A percentile compares a stretch with the other conserved stretches of the same genome.
Evolutionary conservation across 1,140 invertebrate genomes (phyloP).

Genomic region (Aphelenchoides avenae): DNA sequence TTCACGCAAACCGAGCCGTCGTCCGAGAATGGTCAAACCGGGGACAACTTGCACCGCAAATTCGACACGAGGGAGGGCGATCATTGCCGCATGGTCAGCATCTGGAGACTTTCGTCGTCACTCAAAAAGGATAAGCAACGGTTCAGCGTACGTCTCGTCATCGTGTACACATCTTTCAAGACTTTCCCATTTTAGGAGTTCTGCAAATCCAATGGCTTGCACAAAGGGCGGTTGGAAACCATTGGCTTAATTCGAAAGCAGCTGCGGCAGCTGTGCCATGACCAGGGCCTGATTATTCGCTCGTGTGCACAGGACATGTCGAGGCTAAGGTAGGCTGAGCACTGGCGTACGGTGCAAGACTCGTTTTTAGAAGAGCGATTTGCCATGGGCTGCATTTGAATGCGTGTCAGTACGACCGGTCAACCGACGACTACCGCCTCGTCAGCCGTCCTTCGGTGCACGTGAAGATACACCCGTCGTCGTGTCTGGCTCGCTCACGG

Average conservation of each 20-base stretch:
- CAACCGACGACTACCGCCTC: conserved; percentile 75
- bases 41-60: conserved; percentile 64
- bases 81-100: conserved; percentile 83
- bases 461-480: conserved; percentile 78
- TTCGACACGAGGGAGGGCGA: conserved; percentile 83
- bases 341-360: conserved; percentile 54
- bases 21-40: neutral
- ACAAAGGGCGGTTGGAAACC: conserved; percentile 77
- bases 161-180: conserved; percentile 20
- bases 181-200: conserved; percentile 67
- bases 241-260: conserved; percentile 78
- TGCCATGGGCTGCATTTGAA: conserved; percentile 80
- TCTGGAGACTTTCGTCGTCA: conserved; percentile 67
- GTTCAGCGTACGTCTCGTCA: conserved; percentile 66
- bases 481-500: conserved; percentile 70
- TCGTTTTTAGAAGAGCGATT: conserved; percentile 68
- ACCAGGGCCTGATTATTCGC: conserved; percentile 65
- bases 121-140: conserved; percentile 65
- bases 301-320: conserved; percentile 71
- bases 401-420: conserved; percentile 62
- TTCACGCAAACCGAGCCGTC: conserved; percentile 68
- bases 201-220: conserved; percentile 84
- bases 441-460: conserved; percentile 67
- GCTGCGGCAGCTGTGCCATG: conserved; percentile 70
- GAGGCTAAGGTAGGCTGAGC: conserved; percentile 29